Evolutionary conservation across 1,140 invertebrate species (phyloP), one percentile per base, ranked within the genome.

Genomic region (Bombus vancouverensis): DNA sequence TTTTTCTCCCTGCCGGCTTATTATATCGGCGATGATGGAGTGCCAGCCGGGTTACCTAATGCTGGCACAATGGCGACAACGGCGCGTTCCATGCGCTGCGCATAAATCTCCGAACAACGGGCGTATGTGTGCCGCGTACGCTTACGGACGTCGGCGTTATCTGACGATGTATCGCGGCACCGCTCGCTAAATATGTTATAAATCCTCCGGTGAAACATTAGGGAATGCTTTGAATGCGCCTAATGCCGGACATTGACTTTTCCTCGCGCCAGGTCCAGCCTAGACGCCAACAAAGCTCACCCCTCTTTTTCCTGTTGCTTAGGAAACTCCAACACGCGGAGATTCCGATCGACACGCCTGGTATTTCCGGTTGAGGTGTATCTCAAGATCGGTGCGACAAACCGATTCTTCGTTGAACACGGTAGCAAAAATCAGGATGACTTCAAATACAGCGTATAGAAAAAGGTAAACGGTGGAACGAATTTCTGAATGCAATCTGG

Each of bases 51-150:
- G 89, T 93, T 93, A 92, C 90, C 89, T 92, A 93, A 92, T 93
- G 88, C 85, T 88, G 75, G 79, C 88, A 92, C 90, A 93, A 93
- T 93, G 87, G 90, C 78, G 90, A 93, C 90, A 93, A 91, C 89
- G 88, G 85, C 88, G 72, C 87, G 86, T 87, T 81, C 82, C 86
- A 72, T 81, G 71, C 74, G 79, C 85, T 88, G 81, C 77, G 74
- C 89, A 93, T 93, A 93, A 93, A 93, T 93, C 92, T 92, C 78
- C 72, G 87, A 91, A 91, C 92, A 91, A 89, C 90, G 86, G 88
- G 82, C 88, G 88, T 86, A 39, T 76, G 42, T 74, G 84, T 74
- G 83, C 70, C 76, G 82, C n/a, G 39, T 22, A 37, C 47, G 76
- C 62, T 76, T 44, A 85, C 70, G 70, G 32, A 85, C 82, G 89